A percentile compares a stretch with the other conserved stretches of the same genome.
These are phyloP conservation scores for Rhimphoctona megacephalus DNA, from an alignment of 2,888 invertebrate species.

Conservation along the genomic window DNA sequence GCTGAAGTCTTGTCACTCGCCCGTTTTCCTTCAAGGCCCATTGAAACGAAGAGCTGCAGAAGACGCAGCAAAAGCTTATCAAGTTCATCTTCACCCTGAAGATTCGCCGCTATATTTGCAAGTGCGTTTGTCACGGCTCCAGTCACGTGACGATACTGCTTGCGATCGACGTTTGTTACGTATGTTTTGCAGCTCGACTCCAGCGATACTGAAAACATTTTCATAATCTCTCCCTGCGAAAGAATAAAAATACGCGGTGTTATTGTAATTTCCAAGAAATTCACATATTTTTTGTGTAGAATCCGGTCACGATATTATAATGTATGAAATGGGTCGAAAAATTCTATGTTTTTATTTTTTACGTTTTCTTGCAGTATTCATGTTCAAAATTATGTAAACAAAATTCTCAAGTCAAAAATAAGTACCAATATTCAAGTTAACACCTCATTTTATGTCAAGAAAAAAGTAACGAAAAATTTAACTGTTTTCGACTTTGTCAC, in stretches of 20 bases:
- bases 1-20: constrained; percentile 96
- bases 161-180: constrained; percentile 85
- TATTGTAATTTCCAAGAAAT: not conserved
- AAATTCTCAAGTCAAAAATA: too few species aligned
- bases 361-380: too few species aligned
- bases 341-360: too few species aligned
- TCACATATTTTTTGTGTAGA: too few species aligned
- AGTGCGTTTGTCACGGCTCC: constrained; percentile 98
- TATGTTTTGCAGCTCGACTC: constrained; percentile 94
- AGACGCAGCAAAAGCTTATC: constrained; percentile 94
- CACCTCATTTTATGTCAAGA: too few species aligned
- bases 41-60: constrained; percentile 98
- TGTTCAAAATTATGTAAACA: too few species aligned
- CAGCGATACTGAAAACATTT: constrained; percentile 98
- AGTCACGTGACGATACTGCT: constrained; percentile 92
- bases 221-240: constrained; percentile 94
- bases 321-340: too few species aligned
- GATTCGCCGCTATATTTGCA: constrained; percentile 97
- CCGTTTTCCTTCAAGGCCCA: constrained; percentile 98
- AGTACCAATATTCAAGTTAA: too few species aligned
- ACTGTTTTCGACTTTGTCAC: too few species aligned
- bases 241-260: not conserved
- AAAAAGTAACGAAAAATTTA: too few species aligned
- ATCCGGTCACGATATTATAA: too few species aligned
- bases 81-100: constrained; percentile 94